Conservation (phyloP, 1,140 invertebrate genomes). For the Drosophila novamexicana region DNA sequence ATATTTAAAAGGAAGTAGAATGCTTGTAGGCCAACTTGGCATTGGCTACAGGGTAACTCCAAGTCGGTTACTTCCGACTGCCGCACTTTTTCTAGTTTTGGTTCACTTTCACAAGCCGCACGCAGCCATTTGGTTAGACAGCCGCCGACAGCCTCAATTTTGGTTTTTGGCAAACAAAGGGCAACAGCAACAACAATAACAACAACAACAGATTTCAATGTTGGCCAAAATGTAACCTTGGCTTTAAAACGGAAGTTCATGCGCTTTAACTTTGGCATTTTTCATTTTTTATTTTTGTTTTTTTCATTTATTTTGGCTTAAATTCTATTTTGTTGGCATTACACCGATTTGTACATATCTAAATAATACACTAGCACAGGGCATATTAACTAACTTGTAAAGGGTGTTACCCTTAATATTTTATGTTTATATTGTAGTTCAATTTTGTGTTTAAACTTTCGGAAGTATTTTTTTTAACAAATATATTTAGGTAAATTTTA, state of each 20-base stretch:
- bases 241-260: slow-evolving; percentile 72
- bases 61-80: no score
- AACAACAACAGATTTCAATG: slow-evolving; percentile 42
- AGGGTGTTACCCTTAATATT: not conserved
- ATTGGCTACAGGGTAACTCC: no score
- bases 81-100: not conserved
- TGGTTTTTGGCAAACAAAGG: slow-evolving; percentile 50
- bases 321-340: slow-evolving; percentile 16
- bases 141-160: slow-evolving; percentile 10
- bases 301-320: not conserved
- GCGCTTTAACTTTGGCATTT: slow-evolving; percentile 43
- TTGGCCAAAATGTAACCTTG: slow-evolving; percentile 72
- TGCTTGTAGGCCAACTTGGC: no score
- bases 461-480: no score
- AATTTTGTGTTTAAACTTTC: no score
- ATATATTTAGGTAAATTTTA: no score
- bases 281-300: not conserved
- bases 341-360: slow-evolving; percentile 2
- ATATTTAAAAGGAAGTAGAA: no score
- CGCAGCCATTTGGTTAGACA: slow-evolving; percentile 36
- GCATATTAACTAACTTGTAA: no score
- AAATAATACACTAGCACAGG: not conserved
- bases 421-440: not conserved
- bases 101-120: slow-evolving; percentile 52
- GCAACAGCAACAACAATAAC: slow-evolving; percentile 25